Evolutionary conservation across 2,888 invertebrate genomes (phyloP), one percentile per base, ranked within the genome.

Genomic region (Ceratothoa steindachneri): DNA sequence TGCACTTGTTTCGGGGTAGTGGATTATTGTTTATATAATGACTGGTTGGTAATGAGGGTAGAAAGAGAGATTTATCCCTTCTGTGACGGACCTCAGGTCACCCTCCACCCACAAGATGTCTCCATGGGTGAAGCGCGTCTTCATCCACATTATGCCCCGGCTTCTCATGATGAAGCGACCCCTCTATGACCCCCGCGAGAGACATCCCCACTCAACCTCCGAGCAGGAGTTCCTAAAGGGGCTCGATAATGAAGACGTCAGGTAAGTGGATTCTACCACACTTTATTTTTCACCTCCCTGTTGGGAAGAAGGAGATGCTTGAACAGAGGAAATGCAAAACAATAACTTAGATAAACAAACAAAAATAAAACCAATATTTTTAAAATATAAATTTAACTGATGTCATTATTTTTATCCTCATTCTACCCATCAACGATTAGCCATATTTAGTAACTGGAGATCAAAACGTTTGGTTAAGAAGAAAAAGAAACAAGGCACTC

Each of bases 51-150:
- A n/a, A n/a, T n/a, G n/a, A n/a, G n/a, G 12, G 9, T 22, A n/a
- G 22, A n/a, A n/a, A n/a, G 9, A 64, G 64, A 9, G 22, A 9
- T 64, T 64, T 9, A n/a, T 12, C 9, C 19, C 12, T 12, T 19
- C 28, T 76, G 12, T 55, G 76, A 73, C 72, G n/a, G n/a, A n/a
- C n/a, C n/a, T 30, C 74, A 81, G 81, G 84, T 93, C 93, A 0
- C 94, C 95, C 22, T 93, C 95, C 2, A 95, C 95, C 0, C 94
- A 95, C 85, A 93, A 92, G 81, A 95, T 97, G 94, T 92, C 95
- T 0, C 92, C 93, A 0, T 90, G 93, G 89, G 91, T 95, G 82
- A 90, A 91, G 82, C 90, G 90, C 82, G 86, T 96, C 77, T 96
- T 97, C 85, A 88, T 97, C n/a, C 91, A 94, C 83, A 89, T 93